Conservation (phyloP, 1,140 invertebrate genomes). For the Ephestia elutella region DNA sequence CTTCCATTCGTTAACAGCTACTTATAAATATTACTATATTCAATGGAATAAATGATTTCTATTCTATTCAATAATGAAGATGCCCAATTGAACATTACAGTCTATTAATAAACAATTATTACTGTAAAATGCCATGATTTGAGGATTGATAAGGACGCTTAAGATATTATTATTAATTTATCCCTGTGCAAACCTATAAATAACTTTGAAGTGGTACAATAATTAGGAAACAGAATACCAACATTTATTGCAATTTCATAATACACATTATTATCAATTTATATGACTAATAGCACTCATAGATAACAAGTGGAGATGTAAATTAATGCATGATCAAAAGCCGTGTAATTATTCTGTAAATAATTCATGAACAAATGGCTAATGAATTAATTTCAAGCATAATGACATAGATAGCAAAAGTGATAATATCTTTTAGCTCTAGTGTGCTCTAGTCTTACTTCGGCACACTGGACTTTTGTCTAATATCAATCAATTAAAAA, state of each 20-base stretch:
- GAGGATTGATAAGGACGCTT: too few relatives aligned
- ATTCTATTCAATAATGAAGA: too few relatives aligned
- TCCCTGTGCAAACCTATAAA: too few relatives aligned
- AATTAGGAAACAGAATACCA: slow-evolving; percentile 21
- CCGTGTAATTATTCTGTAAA: slow-evolving; percentile 19
- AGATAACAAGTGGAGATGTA: slow-evolving; percentile 12
- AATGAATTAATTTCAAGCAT: slow-evolving; percentile 29
- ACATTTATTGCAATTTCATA: neutral
- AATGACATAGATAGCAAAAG: slow-evolving; percentile 40
- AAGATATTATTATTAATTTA: too few relatives aligned
- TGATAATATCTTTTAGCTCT: slow-evolving; percentile 17
- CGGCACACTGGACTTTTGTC: neutral
- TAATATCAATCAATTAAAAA: slow-evolving; percentile 1
- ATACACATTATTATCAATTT: neutral
- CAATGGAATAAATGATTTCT: too few relatives aligned
- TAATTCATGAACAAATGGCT: slow-evolving; percentile 31
- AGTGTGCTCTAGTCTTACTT: neutral
- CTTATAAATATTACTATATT: too few relatives aligned
- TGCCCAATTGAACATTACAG: too few relatives aligned
- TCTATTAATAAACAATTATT: too few relatives aligned
- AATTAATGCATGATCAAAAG: slow-evolving; percentile 3
- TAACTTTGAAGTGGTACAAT: too few relatives aligned
- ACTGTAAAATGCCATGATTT: too few relatives aligned
- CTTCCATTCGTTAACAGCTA: too few relatives aligned
- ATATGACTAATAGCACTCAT: neutral